phyloP scores from a whole-genome alignment of 2,888 invertebrate genomes.

The Pasiphila rectangulata region DNA sequence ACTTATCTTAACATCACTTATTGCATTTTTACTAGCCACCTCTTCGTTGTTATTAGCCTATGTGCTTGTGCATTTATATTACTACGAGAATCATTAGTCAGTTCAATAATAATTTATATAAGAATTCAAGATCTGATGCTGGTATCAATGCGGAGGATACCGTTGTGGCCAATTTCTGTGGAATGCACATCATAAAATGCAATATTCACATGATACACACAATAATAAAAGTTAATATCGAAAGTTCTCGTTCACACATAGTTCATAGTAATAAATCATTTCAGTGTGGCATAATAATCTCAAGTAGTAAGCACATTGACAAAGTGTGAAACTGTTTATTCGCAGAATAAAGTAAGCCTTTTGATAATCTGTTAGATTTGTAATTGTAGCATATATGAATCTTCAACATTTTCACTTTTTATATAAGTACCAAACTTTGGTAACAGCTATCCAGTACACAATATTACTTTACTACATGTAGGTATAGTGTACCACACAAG shows the following conservation, averaged over 20 bases:
- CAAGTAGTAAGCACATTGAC: constrained; percentile 4
- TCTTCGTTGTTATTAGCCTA: too few relatives aligned
- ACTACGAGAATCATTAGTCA: not conserved
- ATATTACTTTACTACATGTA: too few relatives aligned
- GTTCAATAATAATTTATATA: not conserved
- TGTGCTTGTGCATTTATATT: constrained; percentile 13
- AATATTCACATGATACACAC: constrained; percentile 20
- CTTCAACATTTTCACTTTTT: too few relatives aligned
- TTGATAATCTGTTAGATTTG: too few relatives aligned
- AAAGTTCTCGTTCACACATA: constrained; percentile 15
- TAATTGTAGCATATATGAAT: too few relatives aligned
- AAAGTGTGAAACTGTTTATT: too few relatives aligned
- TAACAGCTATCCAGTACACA: too few relatives aligned
- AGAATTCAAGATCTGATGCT: not conserved
- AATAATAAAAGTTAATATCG: constrained; percentile 14
- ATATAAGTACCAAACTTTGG: too few relatives aligned
- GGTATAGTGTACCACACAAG: too few relatives aligned
- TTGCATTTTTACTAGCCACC: too few relatives aligned
- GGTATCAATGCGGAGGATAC: constrained; percentile 6
- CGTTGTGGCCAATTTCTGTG: constrained; percentile 23
- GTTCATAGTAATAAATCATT: constrained; percentile 12
- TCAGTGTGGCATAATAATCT: constrained; percentile 13
- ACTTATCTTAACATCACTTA: too few relatives aligned
- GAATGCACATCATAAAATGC: constrained; percentile 24
- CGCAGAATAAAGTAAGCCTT: too few relatives aligned